A percentile compares a stretch with the other conserved stretches of the same genome.
phyloP scores from a whole-genome alignment of 2,888 invertebrate genomes.

The Calliphora vomitoria region DNA sequence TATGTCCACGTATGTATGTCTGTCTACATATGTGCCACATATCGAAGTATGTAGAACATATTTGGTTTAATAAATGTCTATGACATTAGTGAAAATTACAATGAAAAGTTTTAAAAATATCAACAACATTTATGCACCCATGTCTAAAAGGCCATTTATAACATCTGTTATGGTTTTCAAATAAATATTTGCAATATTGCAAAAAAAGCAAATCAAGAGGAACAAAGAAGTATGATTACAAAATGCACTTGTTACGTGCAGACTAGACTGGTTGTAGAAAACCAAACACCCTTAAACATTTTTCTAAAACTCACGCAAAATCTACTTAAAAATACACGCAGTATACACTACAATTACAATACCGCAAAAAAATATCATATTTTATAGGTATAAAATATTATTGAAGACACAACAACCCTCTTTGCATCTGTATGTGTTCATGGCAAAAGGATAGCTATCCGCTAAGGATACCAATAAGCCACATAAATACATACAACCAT shows the following conservation, averaged over 20 bases:
- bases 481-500: slow-evolving; percentile 38
- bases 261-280: slow-evolving; percentile 14
- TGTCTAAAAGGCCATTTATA: slow-evolving; percentile 64
- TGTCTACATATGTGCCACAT: neutral
- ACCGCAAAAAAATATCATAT: slow-evolving; percentile 63
- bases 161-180: slow-evolving; percentile 71
- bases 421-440: neutral
- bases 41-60: neutral
- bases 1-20: neutral
- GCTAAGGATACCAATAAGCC: slow-evolving; percentile 49
- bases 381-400: slow-evolving; percentile 50
- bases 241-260: slow-evolving; percentile 70
- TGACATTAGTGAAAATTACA: slow-evolving; percentile 57
- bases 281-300: slow-evolving; percentile 44
- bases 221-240: slow-evolving; percentile 57
- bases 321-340: slow-evolving; percentile 45
- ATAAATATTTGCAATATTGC: slow-evolving; percentile 72
- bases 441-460: slow-evolving; percentile 31
- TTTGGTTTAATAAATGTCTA: slow-evolving; percentile 24
- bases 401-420: slow-evolving; percentile 37
- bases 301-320: slow-evolving; percentile 35
- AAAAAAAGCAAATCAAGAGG: slow-evolving; percentile 20
- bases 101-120: slow-evolving; percentile 43
- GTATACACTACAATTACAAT: slow-evolving; percentile 45
- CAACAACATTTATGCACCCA: slow-evolving; percentile 56